Evolutionary conservation across 2,113 vertebrate species (phyloP), one percentile per base, ranked within the genome.

Genomic region (Morone chrysops): DNA sequence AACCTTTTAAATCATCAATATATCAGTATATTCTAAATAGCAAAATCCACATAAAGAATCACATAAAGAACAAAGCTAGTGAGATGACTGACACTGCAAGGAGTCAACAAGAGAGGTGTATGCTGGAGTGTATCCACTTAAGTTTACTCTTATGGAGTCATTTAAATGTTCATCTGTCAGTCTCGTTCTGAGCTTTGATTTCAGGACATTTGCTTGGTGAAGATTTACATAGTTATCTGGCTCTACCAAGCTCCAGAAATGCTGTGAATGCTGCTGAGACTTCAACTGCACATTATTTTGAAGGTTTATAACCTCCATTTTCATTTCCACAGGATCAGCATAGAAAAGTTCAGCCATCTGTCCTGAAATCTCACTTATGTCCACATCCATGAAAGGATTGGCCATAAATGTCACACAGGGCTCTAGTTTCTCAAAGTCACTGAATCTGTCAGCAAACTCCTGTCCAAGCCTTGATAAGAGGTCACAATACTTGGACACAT

Each of bases 101-200:
- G n/a, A n/a, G n/a, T n/a, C 72, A 51, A 77, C 68, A 61, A 87
- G 31, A 63, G 72, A 67, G 43, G 47, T 57, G 68, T 69, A 81
- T 48, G 51, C 25, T 76, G 70, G 74, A 63, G 69, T 75, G 69
- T 85, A 70, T 57, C 62, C 69, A 75, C 73, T 73, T 40, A 74
- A 16, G 73, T 81, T 88, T n/a, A 74, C 87, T 78, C 74, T 80
- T 20, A 78, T 67, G 36, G 75, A 84, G 53, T 86, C 31, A 85
- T 70, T 84, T 41, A 70, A 82, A 80, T 86, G 80, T 78, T 77
- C 68, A 83, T 82, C 68, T 65, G 78, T 75, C 63, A 81, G 68
- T 62, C 77, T 83, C 53, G 47, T 74, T 80, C 36, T 40, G 36
- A 62, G 20, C 36, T 73, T 70, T 50, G 60, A 76, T 77, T 84